phyloP scores from a whole-genome alignment of 1,140 invertebrate genomes.

The Drosophila burlai region DNA sequence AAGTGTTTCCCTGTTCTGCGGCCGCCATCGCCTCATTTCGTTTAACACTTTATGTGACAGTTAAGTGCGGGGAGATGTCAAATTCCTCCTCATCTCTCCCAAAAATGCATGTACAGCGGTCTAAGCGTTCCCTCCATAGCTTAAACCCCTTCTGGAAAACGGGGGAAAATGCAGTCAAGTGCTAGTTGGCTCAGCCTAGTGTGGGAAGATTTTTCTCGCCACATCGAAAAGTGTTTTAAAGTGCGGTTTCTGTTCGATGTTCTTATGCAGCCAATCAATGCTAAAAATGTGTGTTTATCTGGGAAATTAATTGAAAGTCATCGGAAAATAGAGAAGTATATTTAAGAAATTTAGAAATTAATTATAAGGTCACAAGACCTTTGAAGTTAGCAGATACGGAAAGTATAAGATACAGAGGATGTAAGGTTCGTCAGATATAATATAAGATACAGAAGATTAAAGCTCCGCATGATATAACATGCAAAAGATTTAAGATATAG shows the following conservation, averaged over 20 bases:
- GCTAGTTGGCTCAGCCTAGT: constrained; percentile 23
- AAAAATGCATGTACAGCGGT: constrained; percentile 53
- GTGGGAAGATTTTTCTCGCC: constrained; percentile 70
- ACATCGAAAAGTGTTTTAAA: constrained; percentile 24
- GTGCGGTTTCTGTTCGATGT: constrained; percentile 31
- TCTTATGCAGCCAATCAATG: constrained; percentile 9
- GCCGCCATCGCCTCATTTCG: constrained; percentile 73
- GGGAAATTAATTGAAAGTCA: constrained; percentile 21
- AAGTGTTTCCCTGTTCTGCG: constrained; percentile 70
- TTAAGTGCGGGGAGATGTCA: constrained; percentile 79
- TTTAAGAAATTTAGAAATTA: no score
- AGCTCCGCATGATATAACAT: background rate
- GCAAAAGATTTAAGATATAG: background rate
- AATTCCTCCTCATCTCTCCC: constrained; percentile 64
- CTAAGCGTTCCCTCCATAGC: constrained; percentile 26
- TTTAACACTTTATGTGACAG: constrained; percentile 83
- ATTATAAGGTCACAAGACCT: no score
- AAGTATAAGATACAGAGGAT: background rate
- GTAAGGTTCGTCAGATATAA: no score
- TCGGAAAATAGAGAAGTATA: no score
- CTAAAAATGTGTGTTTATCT: background rate
- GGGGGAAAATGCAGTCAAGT: constrained; percentile 56
- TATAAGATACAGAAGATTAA: no score
- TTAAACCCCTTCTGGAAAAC: background rate
- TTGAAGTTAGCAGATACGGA: no score